Evolutionary conservation across 2,113 vertebrate genomes (phyloP).

Genomic region (Phaethon lepturus): DNA sequence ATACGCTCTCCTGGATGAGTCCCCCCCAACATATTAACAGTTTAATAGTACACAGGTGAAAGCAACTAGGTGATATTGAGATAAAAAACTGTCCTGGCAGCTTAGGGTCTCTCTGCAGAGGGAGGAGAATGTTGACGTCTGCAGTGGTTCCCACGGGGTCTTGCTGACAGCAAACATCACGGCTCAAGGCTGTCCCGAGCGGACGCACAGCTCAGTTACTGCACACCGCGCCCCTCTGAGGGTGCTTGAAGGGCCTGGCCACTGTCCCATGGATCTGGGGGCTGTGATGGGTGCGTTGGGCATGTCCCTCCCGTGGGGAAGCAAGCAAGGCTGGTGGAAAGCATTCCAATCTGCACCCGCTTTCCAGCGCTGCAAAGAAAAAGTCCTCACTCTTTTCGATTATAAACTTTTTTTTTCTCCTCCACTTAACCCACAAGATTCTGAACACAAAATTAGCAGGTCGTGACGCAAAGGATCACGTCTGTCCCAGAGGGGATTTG

Average conservation of each 20-base stretch:
- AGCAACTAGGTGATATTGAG: not conserved
- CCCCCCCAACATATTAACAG: slow-evolving; percentile 20
- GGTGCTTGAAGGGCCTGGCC: not conserved
- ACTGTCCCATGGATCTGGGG: not conserved
- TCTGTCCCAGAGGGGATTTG: not conserved
- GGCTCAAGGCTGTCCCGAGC: not conserved
- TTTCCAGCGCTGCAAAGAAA: not conserved
- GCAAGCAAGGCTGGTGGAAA: not conserved
- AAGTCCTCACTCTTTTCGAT: rapidly evolving
- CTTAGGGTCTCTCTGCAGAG: slow-evolving; percentile 5
- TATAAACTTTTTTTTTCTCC: rapidly evolving
- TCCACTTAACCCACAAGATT: not conserved
- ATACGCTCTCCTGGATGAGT: not conserved
- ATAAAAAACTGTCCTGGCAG: slow-evolving; percentile 29
- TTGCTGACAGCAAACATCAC: slow-evolving; percentile 24
- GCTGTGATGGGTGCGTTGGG: not conserved
- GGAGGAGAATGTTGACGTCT: not conserved
- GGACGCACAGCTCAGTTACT: slow-evolving; percentile 9
- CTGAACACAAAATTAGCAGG: not conserved
- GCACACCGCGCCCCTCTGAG: not conserved
- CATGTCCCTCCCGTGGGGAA: rapidly evolving
- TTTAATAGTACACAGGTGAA: slow-evolving; percentile 38
- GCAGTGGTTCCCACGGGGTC: not conserved
- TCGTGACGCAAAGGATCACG: not conserved
- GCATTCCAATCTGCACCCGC: not conserved